Conservation (phyloP, 2,888 invertebrate genomes). For the Synanthedon andrenaeformis region DNA sequence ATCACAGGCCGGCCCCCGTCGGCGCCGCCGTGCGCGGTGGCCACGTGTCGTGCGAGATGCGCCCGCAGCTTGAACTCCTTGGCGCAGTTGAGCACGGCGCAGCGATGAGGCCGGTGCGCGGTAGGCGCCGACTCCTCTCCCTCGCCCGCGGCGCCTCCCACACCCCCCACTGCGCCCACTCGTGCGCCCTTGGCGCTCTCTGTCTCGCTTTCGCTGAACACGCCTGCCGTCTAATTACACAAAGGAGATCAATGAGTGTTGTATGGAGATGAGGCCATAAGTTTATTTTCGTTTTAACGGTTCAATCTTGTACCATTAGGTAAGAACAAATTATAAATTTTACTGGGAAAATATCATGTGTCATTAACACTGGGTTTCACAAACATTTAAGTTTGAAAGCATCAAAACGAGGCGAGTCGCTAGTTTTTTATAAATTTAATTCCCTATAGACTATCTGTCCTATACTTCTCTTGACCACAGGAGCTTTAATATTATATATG, state of each 20-base stretch:
- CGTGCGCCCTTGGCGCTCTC: conserved; percentile 43
- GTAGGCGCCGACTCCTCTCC: conserved; percentile 65
- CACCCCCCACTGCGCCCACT: conserved; percentile 51
- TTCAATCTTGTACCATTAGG: no score
- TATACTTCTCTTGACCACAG: no score
- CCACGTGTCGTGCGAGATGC: conserved; percentile 93
- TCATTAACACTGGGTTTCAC: no score
- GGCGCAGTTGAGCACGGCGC: conserved; percentile 91
- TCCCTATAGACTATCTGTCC: no score
- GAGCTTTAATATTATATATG: no score
- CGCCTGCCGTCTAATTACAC: conserved; percentile 47
- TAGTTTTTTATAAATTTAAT: no score
- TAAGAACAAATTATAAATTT: no score
- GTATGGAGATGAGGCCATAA: no score
- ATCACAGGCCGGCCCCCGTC: conserved; percentile 86
- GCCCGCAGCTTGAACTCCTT: conserved; percentile 97
- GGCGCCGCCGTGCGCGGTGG: conserved; percentile 86
- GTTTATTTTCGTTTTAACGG: no score
- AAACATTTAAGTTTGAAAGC: no score
- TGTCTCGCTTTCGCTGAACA: conserved; percentile 56
- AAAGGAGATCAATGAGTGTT: not conserved
- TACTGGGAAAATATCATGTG: not conserved
- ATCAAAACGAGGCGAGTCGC: no score
- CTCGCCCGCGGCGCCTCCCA: conserved; percentile 37
- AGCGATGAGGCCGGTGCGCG: conserved; percentile 83